Conservation (phyloP, 2,888 invertebrate genomes). For the Portevinia maculata region DNA sequence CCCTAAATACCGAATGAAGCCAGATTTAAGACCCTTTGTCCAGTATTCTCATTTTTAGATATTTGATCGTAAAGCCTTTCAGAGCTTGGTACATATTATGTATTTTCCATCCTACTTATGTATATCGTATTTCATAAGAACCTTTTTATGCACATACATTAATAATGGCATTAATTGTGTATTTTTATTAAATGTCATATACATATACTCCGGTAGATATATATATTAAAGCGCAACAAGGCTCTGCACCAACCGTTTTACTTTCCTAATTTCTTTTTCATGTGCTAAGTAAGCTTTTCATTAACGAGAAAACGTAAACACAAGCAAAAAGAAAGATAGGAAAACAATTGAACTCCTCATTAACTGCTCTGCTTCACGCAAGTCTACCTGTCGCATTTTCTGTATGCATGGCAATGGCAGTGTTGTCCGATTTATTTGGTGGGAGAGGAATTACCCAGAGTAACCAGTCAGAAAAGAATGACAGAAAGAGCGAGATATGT, state of each 20-base stretch:
- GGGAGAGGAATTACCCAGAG: slow-evolving; percentile 20
- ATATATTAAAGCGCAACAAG: too few relatives aligned
- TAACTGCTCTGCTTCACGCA: slow-evolving; percentile 35
- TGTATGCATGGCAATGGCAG: slow-evolving; percentile 32
- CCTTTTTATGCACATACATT: too few relatives aligned
- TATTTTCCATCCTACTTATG: too few relatives aligned
- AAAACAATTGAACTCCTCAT: slow-evolving; percentile 41
- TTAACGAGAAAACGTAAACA: slow-evolving; percentile 51
- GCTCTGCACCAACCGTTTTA: slow-evolving; percentile 3
- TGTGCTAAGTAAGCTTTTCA: neutral
- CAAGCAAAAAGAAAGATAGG: slow-evolving; percentile 11
- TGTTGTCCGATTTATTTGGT: slow-evolving; percentile 21
- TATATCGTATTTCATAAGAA: too few relatives aligned
- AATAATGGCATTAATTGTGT: too few relatives aligned
- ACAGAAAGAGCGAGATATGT: slow-evolving; percentile 47
- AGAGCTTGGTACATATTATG: too few relatives aligned
- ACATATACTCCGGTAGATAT: too few relatives aligned
- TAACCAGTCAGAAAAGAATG: slow-evolving; percentile 13
- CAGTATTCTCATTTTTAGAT: too few relatives aligned
- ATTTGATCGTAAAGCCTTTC: too few relatives aligned
- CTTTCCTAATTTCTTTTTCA: slow-evolving; percentile 1
- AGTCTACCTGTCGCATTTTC: slow-evolving; percentile 65
- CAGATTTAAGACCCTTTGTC: too few relatives aligned
- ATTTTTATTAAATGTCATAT: too few relatives aligned
- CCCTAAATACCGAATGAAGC: too few relatives aligned